phyloP scores from a whole-genome alignment of 2,113 vertebrate genomes.

The Scartelaos histophorus region DNA sequence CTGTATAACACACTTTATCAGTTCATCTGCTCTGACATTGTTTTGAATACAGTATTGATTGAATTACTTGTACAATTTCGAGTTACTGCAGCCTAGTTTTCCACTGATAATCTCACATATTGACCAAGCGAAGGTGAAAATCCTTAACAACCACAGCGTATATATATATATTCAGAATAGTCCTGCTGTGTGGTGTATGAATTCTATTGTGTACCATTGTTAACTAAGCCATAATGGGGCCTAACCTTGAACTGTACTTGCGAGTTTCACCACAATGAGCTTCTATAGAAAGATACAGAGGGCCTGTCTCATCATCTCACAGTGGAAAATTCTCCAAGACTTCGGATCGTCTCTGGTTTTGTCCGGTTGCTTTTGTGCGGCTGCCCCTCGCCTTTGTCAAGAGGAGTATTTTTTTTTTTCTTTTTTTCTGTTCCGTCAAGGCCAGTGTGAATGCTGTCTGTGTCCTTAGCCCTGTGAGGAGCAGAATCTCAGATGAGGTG shows the following conservation, averaged over 20 bases:
- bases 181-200: neutral
- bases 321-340: slow-evolving; percentile 25
- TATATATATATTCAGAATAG: neutral
- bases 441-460: slow-evolving; percentile 29
- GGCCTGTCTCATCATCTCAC: slow-evolving; percentile 28
- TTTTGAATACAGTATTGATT: slow-evolving; percentile 45
- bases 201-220: neutral
- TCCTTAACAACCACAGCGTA: neutral
- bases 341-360: slow-evolving; percentile 15
- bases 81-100: slow-evolving; percentile 18
- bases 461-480: slow-evolving; percentile 21
- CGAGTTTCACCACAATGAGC: slow-evolving; percentile 12
- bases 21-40: neutral
- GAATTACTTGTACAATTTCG: slow-evolving; percentile 29
- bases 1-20: neutral
- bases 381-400: slow-evolving; percentile 32
- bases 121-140: neutral
- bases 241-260: slow-evolving; percentile 33
- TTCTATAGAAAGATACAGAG: neutral
- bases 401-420: slow-evolving; percentile 16
- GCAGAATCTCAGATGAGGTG: slow-evolving; percentile 29
- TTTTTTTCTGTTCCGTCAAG: neutral
- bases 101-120: slow-evolving; percentile 15
- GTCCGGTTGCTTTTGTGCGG: slow-evolving; percentile 22
- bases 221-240: slow-evolving; percentile 10